Percentiles rank a stretch among this genome's conserved stretches.
Evolutionary conservation across 2,113 vertebrate genomes (phyloP).

Genomic region (Glaucomys volans): DNA sequence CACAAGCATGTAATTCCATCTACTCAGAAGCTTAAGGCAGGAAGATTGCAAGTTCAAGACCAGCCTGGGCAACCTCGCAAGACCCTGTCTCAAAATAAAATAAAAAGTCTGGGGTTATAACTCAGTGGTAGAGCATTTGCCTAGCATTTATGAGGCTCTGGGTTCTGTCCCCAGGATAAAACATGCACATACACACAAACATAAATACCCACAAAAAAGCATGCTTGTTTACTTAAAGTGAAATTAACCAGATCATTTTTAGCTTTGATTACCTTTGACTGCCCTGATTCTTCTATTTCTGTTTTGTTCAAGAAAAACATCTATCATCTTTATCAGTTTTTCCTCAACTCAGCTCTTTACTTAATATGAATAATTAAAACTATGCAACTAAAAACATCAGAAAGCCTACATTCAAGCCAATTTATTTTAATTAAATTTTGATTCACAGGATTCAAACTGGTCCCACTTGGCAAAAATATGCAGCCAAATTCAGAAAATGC

Average conservation of each 20-base stretch:
- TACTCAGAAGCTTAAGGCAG: too few species aligned
- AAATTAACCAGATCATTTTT: background rate
- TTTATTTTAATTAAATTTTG: conserved; percentile 80
- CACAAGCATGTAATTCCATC: too few species aligned
- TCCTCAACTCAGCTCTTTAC: conserved; percentile 67
- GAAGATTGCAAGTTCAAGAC: too few species aligned
- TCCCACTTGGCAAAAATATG: conserved; percentile 55
- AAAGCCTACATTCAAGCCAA: conserved; percentile 68
- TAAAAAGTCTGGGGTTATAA: too few species aligned
- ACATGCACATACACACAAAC: too few species aligned
- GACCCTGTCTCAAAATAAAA: too few species aligned
- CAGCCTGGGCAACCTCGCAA: too few species aligned
- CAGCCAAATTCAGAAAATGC: conserved; percentile 56
- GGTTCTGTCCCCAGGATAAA: too few species aligned
- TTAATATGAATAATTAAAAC: conserved; percentile 80
- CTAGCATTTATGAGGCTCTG: too few species aligned
- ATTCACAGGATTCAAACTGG: conserved; percentile 63
- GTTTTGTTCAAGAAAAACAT: conserved; percentile 45
- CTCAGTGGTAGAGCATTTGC: too few species aligned
- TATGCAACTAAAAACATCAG: conserved; percentile 63
- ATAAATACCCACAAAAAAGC: background rate
- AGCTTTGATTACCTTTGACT: background rate
- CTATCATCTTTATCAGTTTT: conserved; percentile 52
- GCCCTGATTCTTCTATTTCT: background rate
- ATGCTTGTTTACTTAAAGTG: conserved; percentile 18